Base-by-base conservation (phyloP, 1,140 invertebrate species). In the Lanistes nyassanus region DNA sequence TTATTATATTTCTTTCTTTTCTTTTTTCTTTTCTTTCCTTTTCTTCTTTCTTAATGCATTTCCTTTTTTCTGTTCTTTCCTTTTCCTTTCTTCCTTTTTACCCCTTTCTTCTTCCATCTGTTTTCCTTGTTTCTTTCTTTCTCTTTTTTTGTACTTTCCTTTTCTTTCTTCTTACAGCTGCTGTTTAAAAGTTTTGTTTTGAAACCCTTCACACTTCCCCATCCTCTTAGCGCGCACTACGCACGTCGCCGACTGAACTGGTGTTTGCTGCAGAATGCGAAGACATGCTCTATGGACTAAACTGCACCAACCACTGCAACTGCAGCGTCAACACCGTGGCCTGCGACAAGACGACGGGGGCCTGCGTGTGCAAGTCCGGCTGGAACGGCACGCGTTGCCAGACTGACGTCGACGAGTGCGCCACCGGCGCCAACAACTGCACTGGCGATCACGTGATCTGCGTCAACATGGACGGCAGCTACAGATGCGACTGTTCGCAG, bases 391-490 rank as follows among this genome's bases (percentile, higher is more conserved):
- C 29, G 29, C 65, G 19, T 23, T 80, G 79, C 47, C n/a, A 60
- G 4, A 37, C 42, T 5, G 75, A 81, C 65, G 26, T 78, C 19
- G 66, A 79, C 66, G 80, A 81, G 70, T 81, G 80, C 84, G 92
- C 93, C 77, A 92, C 93, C 74, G 93, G 93, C 91, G 92, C 93
- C 19, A 93, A 92, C 87, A 90, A 95, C 39, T 96, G 94, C 83
- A 23, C 42, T 31, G 73, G 37, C 6, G n/a, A 29, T 13, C 36
- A 74, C 55, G 91, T 94, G 76, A 93, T 93, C 29, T 98, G 96
- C 83, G 90, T 94, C 5, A 97, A 98, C 85, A 92, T 92, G 3
- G 92, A 93, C 0, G 96, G 96, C 9, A 94, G 93, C 65, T 98
- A 94, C 84, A 89, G 90, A 62, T 98, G 96, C 85, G 55, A 26